phyloP scores from a whole-genome alignment of 2,797 vertebrate genomes.

The Microctenopoma lineatum region DNA sequence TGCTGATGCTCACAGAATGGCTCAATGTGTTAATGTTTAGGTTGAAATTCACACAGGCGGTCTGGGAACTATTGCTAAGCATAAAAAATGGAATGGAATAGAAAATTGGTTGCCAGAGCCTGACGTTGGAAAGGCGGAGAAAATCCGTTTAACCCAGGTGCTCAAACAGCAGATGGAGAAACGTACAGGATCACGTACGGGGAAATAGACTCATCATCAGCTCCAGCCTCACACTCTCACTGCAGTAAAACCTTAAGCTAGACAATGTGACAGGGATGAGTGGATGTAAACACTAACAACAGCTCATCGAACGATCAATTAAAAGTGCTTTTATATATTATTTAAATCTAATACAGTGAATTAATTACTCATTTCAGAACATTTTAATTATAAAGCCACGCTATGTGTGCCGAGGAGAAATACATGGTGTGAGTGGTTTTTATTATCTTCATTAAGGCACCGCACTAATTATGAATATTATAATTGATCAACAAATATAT shows the following conservation, averaged over 20 bases:
- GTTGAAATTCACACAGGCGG: constrained; percentile 12
- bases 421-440: constrained; percentile 46
- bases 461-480: constrained; percentile 15
- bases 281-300: constrained; percentile 38
- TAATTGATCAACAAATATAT: constrained; percentile 47
- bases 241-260: constrained; percentile 59
- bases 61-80: constrained; percentile 22
- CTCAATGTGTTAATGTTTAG: constrained; percentile 7
- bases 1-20: neutral
- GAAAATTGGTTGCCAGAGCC: constrained; percentile 14
- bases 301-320: constrained; percentile 57
- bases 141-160: constrained; percentile 64
- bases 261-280: constrained; percentile 33
- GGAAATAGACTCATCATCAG: constrained; percentile 60
- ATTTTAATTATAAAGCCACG: constrained; percentile 68
- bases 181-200: constrained; percentile 68
- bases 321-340: constrained; percentile 60
- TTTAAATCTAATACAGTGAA: constrained; percentile 70
- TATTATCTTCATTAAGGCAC: constrained; percentile 64
- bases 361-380: constrained; percentile 75
- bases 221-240: constrained; percentile 37
- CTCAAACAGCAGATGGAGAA: constrained; percentile 69
- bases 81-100: constrained; percentile 1
- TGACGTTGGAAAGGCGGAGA: constrained; percentile 5
- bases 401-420: constrained; percentile 36